Percentiles rank a stretch among this genome's conserved stretches.
Evolutionary conservation across 2,888 invertebrate genomes (phyloP).

Genomic region (Erynnis tages): DNA sequence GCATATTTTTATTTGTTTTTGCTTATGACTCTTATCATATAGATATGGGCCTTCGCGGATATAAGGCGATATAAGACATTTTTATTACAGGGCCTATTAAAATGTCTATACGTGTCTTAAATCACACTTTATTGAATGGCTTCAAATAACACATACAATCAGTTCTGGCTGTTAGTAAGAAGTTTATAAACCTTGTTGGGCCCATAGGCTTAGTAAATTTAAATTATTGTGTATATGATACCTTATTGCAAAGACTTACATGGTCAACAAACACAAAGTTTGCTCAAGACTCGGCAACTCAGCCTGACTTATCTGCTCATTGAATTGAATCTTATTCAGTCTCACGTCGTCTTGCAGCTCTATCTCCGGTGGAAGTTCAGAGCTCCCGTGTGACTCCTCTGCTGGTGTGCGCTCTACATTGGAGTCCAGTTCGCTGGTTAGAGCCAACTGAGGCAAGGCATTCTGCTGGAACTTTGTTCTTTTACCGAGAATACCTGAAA

Average conservation of each 20-base stretch:
- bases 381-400: conserved; percentile 71
- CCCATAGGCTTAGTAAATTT: too few species aligned
- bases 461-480: conserved; percentile 94
- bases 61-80: too few species aligned
- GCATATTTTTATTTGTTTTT: too few species aligned
- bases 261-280: conserved; percentile 88
- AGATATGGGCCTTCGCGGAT: too few species aligned
- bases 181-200: too few species aligned
- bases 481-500: conserved; percentile 89
- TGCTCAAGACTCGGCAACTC: conserved; percentile 88
- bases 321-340: conserved; percentile 88
- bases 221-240: too few species aligned
- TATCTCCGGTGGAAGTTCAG: conserved; percentile 84
- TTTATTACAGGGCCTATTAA: too few species aligned
- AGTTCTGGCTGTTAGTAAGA: too few species aligned
- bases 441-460: conserved; percentile 90
- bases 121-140: too few species aligned
- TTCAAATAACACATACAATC: too few species aligned
- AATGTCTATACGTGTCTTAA: too few species aligned
- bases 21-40: too few species aligned
- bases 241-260: conserved; percentile 77
- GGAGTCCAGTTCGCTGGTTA: conserved; percentile 82
- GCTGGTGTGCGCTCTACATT: conserved; percentile 66
- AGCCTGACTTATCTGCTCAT: conserved; percentile 72
- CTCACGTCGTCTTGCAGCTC: conserved; percentile 93